phyloP scores from a whole-genome alignment of 2,113 vertebrate species.

The Thunnus maccoyii region DNA sequence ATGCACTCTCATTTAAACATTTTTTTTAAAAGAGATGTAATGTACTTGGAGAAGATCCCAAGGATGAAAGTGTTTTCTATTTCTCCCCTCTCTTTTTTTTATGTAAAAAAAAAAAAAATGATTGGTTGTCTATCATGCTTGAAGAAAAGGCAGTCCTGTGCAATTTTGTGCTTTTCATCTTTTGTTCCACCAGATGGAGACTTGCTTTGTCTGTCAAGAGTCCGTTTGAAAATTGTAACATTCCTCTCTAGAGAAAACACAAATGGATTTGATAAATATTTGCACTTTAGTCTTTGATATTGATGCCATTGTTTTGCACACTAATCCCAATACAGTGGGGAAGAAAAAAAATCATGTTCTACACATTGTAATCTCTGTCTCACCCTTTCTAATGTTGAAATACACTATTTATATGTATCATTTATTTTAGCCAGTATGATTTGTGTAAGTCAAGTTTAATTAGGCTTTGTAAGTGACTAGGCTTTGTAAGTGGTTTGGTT shows the following conservation, averaged over 20 bases:
- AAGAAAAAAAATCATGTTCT: conserved; percentile 14
- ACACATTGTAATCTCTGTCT: conserved; percentile 23
- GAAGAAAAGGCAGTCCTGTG: conserved; percentile 14
- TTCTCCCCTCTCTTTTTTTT: not conserved
- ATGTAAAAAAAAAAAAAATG: not conserved
- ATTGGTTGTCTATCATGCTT: not conserved
- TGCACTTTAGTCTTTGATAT: conserved; percentile 79
- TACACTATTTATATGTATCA: conserved; percentile 36
- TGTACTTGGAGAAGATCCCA: not conserved
- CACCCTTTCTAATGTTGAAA: conserved; percentile 23
- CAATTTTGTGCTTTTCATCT: conserved; percentile 35
- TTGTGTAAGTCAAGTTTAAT: conserved; percentile 20
- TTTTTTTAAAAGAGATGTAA: conserved; percentile 12
- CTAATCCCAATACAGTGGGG: conserved; percentile 38
- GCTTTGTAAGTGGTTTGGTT: conserved; percentile 31
- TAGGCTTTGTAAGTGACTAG: conserved; percentile 16
- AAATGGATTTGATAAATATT: conserved; percentile 56
- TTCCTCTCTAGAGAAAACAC: conserved; percentile 60
- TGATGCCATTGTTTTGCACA: conserved; percentile 75
- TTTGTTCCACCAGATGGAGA: conserved; percentile 63
- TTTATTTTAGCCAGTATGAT: conserved; percentile 20
- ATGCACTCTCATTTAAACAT: not conserved
- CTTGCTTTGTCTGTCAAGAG: conserved; percentile 18
- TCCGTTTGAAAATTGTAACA: conserved; percentile 33
- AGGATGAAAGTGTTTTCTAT: not conserved